Base-by-base conservation (phyloP, 1,140 invertebrate genomes). In the Drosophila nasuta region DNA sequence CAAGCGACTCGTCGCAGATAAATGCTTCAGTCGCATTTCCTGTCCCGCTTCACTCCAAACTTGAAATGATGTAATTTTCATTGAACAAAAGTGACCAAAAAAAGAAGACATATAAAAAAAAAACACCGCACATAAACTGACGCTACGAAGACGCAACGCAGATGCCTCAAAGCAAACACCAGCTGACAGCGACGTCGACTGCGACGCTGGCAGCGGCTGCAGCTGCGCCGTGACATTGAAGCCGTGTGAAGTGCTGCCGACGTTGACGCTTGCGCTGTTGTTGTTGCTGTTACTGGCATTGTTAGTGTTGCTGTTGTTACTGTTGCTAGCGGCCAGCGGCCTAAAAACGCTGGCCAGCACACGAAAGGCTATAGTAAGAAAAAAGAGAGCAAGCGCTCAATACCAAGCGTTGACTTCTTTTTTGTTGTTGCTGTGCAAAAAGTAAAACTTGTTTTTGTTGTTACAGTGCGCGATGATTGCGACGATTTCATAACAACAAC, bases 401-500 rank as follows among this genome's bases (percentile, higher is more conserved):
- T 80, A 77, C 58, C 75, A 77, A 81, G 63, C 78, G 63, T 82
- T 82, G 80, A 72, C 78, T 81, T 73, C 63, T 71, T 46, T 54
- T 59, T 65, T 20, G 20, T 66, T 48, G 28, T 60, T 66, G 49
- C 38, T 64, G 74, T 82, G 80, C 80, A 80, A 77, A 80, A 80
- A 72, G 66, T 62, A 72, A 79, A 81, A 77, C 77, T 70, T 63
- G 79, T 79, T 82, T 63, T 74, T 79, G 77, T 74, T 79, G 69
- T 77, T 68, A 77, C 65, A 78, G 51, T 72, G 64, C 65, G 65
- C 77, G 70, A 77, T 75, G 74, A 75, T 71, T 71, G 77, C 65
- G 67, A 71, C 76, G 68, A 76, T 81, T 79, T 79, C 79, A 79
- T 81, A 81, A 81, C 79, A 81, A 81, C 73, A 80, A 76, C 59